These are phyloP conservation scores for Callosobruchus maculatus DNA, from an alignment of 2,888 invertebrate genomes.

Conservation along the genomic window DNA sequence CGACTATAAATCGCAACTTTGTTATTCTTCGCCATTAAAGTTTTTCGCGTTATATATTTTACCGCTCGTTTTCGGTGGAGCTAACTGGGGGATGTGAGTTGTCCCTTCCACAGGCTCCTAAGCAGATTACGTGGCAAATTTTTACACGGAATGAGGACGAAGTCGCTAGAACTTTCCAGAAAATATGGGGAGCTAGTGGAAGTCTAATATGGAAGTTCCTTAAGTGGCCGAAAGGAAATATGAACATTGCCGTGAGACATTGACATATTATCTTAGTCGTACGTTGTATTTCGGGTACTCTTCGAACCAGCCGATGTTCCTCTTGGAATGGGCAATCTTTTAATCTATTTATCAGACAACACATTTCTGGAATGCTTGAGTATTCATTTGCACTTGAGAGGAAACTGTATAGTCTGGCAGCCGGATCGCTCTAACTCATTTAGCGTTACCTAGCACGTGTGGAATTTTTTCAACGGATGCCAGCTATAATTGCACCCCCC, in stretches of 20 bases:
- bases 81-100: background rate
- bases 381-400: too few species aligned
- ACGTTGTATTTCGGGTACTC: too few species aligned
- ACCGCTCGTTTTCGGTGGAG: background rate
- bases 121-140: background rate
- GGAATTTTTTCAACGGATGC: too few species aligned
- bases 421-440: too few species aligned
- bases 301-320: too few species aligned
- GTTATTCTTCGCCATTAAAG: background rate
- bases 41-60: constrained; percentile 16
- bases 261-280: too few species aligned
- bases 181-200: background rate
- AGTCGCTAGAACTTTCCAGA: background rate
- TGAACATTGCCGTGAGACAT: background rate
- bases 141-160: background rate
- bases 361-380: too few species aligned
- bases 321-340: too few species aligned
- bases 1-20: constrained; percentile 16
- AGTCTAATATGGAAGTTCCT: background rate
- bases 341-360: too few species aligned
- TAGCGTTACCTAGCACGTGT: too few species aligned
- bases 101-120: background rate
- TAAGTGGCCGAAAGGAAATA: background rate
- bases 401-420: too few species aligned
- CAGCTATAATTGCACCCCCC: too few species aligned